Conservation (phyloP, 2,113 vertebrate genomes). For the Oplegnathus fasciatus region DNA sequence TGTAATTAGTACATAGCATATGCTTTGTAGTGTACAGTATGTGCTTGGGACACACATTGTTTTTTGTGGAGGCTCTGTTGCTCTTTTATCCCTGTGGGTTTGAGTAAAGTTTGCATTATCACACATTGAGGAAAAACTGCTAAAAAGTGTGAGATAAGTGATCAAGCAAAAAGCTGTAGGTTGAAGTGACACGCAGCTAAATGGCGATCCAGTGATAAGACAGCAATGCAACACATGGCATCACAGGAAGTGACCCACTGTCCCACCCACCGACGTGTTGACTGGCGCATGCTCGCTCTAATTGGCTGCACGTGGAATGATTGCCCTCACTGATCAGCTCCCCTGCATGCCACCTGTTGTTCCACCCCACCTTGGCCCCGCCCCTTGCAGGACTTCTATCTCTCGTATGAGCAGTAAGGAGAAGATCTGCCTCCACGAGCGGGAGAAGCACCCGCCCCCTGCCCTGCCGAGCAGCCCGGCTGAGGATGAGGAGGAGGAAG, state of each 20-base stretch:
- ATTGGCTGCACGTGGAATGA: conserved; percentile 83
- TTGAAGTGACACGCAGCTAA: background rate
- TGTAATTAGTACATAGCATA: background rate
- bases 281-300: conserved; percentile 70
- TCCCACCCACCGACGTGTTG: conserved; percentile 46
- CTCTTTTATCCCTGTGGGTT: background rate
- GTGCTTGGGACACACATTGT: conserved; percentile 35
- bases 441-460: conserved; percentile 85
- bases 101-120: background rate
- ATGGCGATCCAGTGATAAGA: background rate
- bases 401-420: conserved; percentile 90
- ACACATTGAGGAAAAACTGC: background rate
- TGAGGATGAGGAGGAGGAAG: conserved; percentile 86
- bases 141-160: background rate
- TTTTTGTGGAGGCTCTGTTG: conserved; percentile 28
- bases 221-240: conserved; percentile 30
- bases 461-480: conserved; percentile 82
- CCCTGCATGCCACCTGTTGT: conserved; percentile 84
- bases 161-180: background rate
- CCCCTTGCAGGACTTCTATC: conserved; percentile 87
- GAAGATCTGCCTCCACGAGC: conserved; percentile 87
- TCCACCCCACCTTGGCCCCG: conserved; percentile 69
- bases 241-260: conserved; percentile 40
- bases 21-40: conserved; percentile 7
- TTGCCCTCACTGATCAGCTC: conserved; percentile 82